A percentile compares a stretch with the other conserved stretches of the same genome.
phyloP scores from a whole-genome alignment of 2,888 invertebrate genomes.

The Zygaena filipendulae region DNA sequence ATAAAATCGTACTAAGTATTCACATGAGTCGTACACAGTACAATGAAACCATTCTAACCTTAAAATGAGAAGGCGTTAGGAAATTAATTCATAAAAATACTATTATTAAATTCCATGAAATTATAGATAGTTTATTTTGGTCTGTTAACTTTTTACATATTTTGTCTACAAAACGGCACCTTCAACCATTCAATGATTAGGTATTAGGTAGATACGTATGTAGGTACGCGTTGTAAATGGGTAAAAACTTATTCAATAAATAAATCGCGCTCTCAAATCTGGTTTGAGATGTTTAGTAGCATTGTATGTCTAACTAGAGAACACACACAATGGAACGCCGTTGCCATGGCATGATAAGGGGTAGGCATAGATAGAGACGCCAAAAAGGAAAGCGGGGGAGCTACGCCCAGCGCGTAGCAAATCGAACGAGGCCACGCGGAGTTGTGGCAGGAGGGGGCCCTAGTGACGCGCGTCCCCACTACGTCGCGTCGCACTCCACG shows the following conservation, averaged over 20 bases:
- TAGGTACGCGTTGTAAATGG: no score
- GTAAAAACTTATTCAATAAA: no score
- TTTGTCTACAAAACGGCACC: no score
- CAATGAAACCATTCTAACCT: constrained; percentile 59
- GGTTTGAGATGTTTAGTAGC: no score
- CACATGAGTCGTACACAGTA: constrained; percentile 58
- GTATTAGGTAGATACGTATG: no score
- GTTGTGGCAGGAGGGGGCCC: constrained; percentile 21
- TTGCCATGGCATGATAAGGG: constrained; percentile 43
- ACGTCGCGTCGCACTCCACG: constrained; percentile 25
- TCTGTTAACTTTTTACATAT: no score
- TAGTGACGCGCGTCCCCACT: constrained; percentile 27
- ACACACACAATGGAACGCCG: no score
- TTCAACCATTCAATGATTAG: no score
- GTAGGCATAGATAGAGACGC: constrained; percentile 26
- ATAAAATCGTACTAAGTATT: constrained; percentile 67
- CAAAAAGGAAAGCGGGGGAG: constrained; percentile 23
- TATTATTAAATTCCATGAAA: no score
- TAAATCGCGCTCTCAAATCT: no score
- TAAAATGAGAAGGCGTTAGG: constrained; percentile 58
- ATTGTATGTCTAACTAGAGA: no score
- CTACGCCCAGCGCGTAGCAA: constrained; percentile 44
- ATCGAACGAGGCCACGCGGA: constrained; percentile 63
- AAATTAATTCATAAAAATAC: constrained; percentile 46
- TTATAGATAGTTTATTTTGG: no score